Conservation (phyloP, 2,113 vertebrate species). For the mouse (Mus musculus) region DNA sequence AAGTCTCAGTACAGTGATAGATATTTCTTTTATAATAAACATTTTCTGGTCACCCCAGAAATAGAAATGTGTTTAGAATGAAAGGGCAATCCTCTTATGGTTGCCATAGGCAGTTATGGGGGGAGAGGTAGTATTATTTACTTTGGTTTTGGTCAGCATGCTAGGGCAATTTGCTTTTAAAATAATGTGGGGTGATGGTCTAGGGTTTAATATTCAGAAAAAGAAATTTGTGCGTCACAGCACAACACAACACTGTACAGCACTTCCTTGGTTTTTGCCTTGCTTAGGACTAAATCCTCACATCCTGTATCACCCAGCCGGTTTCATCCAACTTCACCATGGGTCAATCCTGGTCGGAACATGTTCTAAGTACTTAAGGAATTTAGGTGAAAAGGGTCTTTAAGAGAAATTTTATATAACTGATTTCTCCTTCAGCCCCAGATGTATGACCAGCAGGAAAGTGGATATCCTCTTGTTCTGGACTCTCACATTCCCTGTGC, state of each 20-base stretch:
- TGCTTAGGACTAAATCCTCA: conserved; percentile 22
- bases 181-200: neutral
- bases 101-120: neutral
- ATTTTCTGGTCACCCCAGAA: conserved; percentile 6
- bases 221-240: neutral
- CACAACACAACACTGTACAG: neutral
- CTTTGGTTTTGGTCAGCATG: neutral
- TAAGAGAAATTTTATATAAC: conserved; percentile 40
- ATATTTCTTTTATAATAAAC: neutral
- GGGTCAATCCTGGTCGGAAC: neutral
- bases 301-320: neutral
- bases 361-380: conserved; percentile 46
- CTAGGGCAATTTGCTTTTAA: conserved; percentile 9
- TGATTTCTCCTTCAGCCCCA: conserved; percentile 32
- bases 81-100: neutral
- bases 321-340: neutral
- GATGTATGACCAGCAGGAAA: conserved; percentile 39
- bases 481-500: neutral
- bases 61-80: neutral
- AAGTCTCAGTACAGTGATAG: neutral
- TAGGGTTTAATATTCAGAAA: neutral
- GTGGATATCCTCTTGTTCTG: conserved; percentile 20
- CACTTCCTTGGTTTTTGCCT: neutral
- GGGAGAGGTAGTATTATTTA: neutral
- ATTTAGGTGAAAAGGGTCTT: conserved; percentile 58